These are phyloP conservation scores for Tyria jacobaeae DNA, from an alignment of 2,888 invertebrate genomes.

Conservation along the genomic window DNA sequence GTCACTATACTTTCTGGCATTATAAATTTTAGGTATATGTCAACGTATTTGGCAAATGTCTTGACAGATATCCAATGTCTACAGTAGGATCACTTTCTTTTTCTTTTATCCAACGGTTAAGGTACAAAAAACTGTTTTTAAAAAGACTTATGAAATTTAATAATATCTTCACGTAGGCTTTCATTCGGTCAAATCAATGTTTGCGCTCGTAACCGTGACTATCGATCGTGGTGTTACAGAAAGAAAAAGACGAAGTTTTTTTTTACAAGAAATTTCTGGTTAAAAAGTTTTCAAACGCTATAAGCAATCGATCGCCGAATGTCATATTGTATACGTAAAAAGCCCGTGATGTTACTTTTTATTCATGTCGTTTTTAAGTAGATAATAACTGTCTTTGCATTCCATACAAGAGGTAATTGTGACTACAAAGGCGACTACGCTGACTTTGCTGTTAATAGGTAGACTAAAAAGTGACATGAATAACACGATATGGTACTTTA, in stretches of 20 bases:
- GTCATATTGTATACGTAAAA: constrained; percentile 2
- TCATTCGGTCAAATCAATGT: constrained; percentile 1
- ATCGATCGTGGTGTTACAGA: neutral
- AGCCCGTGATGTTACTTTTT: neutral
- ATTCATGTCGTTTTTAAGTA: neutral
- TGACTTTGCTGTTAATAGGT: neutral
- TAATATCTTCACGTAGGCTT: neutral
- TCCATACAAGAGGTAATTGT: neutral
- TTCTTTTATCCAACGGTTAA: neutral
- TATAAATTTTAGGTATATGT: no score
- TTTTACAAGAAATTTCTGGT: constrained; percentile 1
- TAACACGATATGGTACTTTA: neutral
- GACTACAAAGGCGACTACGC: constrained; percentile 4
- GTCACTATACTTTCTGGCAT: no score
- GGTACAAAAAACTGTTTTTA: neutral
- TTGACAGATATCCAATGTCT: neutral
- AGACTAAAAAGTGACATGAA: neutral
- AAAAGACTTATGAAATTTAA: neutral
- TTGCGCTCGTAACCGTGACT: neutral
- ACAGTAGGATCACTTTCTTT: no score
- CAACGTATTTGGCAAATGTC: no score
- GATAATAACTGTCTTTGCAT: neutral
- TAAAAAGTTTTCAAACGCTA: constrained; percentile 3
- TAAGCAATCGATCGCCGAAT: constrained; percentile 4
- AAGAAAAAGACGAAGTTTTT: constrained; percentile 1